Evolutionary conservation across 2,888 invertebrate genomes (phyloP), one percentile per base, ranked within the genome.

Genomic region (Callinectes sapidus): DNA sequence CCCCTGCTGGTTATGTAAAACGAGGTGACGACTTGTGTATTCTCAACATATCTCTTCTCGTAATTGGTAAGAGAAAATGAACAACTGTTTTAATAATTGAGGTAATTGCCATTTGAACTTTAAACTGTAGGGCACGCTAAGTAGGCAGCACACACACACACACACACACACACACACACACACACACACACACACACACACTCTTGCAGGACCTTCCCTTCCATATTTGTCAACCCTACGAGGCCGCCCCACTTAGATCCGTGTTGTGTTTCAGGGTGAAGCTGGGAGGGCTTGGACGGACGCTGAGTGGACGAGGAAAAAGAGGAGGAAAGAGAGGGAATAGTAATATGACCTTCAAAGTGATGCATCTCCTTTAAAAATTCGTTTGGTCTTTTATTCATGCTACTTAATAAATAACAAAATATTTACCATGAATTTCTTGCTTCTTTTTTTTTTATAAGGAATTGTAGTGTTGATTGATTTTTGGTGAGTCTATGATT

Each of bases 151-250:
- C 66, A 23, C 8, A 39, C 61, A 71, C 71, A 71, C 39, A 42
- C 86, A 86, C 48, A 48, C 86, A 87, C 87, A 87, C 87, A 87
- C 87, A 87, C 87, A 87, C 87, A 87, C 87, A 87, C 87, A 87
- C 87, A 48, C 87, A 87, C 87, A 87, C 87, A 87, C 87, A 87
- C 87, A 87, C 48, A 23, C 54, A 87, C 87, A 87, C 87, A 87
- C 42, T 2, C 10, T 16, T 23, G 35, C 54, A 13, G 28, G 35
- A 28, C 48, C 54, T 35, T 28, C 88, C 35, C 32, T 35, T 8
- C 88, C 88, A 88, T 88, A 54, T 42, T 88, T 48, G 71, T 71
- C 71, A 13, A 6, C 71, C 71, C 71, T 71, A 71, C 71, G n/a
- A 71, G 71, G 71, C 81, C 35, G 81, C 14, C 32, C n/a, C 54